Conservation (phyloP, 2,113 vertebrate genomes). For the Butorides virescens region DNA sequence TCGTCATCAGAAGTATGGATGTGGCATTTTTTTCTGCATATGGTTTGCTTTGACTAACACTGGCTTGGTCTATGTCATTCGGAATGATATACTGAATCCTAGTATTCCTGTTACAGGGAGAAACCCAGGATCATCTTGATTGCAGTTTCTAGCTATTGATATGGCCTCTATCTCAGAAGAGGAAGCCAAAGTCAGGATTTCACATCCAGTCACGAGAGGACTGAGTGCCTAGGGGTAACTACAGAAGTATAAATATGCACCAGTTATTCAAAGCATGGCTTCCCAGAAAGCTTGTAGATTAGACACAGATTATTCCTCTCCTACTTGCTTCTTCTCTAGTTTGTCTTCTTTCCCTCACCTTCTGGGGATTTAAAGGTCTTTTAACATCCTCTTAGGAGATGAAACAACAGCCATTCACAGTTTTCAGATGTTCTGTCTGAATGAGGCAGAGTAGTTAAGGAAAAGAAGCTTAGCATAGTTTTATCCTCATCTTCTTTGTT, state of each 20-base stretch:
- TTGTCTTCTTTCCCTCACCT: slow-evolving; percentile 17
- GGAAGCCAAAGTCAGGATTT: slow-evolving; percentile 2
- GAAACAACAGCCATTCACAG: background rate
- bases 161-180: background rate
- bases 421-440: slow-evolving; percentile 2
- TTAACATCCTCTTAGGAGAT: background rate
- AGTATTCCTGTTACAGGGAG: background rate
- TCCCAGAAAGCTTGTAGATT: slow-evolving; percentile 17
- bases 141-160: background rate
- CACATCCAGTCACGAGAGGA: background rate
- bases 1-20: background rate
- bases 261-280: slow-evolving; percentile 12
- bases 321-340: background rate
- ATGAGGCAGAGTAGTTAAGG: background rate
- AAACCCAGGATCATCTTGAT: background rate
- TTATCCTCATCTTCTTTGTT: slow-evolving; percentile 17
- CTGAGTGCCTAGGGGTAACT: background rate
- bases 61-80: background rate
- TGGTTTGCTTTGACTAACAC: background rate
- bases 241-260: background rate
- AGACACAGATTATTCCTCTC: background rate
- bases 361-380: slow-evolving; percentile 11
- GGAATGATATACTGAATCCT: background rate
- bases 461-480: slow-evolving; percentile 7
- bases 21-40: background rate